These are phyloP conservation scores for Crocallis elinguaria DNA, from an alignment of 2,888 invertebrate genomes.

Conservation along the genomic window DNA sequence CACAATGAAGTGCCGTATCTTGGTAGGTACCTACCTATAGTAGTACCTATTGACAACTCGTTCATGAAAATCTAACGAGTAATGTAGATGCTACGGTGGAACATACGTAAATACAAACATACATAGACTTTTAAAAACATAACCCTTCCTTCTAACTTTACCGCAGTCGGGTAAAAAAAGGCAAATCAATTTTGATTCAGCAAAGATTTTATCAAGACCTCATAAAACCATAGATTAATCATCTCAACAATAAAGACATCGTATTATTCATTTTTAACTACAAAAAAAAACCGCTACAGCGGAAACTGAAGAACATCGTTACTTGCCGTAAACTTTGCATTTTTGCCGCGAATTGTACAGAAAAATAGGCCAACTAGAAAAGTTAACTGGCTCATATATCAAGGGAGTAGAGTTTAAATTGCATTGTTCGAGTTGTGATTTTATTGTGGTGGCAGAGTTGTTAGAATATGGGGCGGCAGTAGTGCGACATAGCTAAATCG, in stretches of 20 bases:
- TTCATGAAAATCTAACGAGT: no score
- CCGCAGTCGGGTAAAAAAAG: background rate
- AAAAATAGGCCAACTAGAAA: constrained; percentile 42
- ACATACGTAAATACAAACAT: no score
- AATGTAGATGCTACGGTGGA: no score
- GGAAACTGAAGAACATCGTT: constrained; percentile 32
- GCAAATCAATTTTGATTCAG: background rate
- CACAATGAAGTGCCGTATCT: no score
- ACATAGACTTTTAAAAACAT: no score
- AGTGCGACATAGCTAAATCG: constrained; percentile 76
- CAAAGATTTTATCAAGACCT: background rate
- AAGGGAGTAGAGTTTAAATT: constrained; percentile 62
- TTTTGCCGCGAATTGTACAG: constrained; percentile 57
- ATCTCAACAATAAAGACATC: constrained; percentile 6
- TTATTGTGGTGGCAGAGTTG: constrained; percentile 48
- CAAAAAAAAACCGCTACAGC: constrained; percentile 13
- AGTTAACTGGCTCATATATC: constrained; percentile 44
- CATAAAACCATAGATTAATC: constrained; percentile 1
- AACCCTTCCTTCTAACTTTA: no score
- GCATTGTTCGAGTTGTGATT: constrained; percentile 41
- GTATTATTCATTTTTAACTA: constrained; percentile 6
- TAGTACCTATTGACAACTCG: no score
- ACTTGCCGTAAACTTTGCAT: constrained; percentile 73
- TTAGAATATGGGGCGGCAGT: constrained; percentile 39
- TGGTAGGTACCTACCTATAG: no score